Conservation (phyloP, 2,113 vertebrate genomes). For the Sinocyclocheilus grahami region DNA sequence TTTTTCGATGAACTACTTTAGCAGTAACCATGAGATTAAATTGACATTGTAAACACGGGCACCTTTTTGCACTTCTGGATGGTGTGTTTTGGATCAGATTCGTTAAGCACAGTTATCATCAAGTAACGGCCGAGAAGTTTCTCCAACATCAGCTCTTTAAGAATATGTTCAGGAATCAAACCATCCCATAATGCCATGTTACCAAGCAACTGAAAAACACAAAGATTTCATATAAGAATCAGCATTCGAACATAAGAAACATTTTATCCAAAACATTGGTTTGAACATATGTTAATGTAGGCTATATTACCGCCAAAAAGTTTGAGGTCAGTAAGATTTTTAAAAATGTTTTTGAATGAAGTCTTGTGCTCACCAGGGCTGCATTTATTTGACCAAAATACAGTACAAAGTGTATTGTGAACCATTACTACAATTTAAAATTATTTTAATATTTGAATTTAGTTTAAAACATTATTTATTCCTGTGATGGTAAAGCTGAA, state of each 20-base stretch:
- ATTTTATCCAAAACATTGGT: neutral
- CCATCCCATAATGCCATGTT: conserved; percentile 86
- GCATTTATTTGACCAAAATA: no score
- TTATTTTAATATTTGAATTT: no score
- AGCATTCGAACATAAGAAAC: neutral
- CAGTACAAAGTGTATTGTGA: no score
- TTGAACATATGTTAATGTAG: neutral
- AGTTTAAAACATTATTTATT: no score
- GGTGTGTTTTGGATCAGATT: conserved; percentile 60
- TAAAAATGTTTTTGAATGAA: no score
- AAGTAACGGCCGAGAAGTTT: conserved; percentile 90
- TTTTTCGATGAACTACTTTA: neutral
- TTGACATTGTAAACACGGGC: neutral
- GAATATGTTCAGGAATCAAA: conserved; percentile 76
- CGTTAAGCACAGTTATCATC: conserved; percentile 80
- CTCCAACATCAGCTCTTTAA: conserved; percentile 84
- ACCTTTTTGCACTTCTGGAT: conserved; percentile 82
- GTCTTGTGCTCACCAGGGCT: no score
- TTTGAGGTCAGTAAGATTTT: neutral
- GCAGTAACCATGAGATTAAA: neutral
- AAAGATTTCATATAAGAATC: conserved; percentile 24
- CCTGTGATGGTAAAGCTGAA: no score
- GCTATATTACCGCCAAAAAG: neutral
- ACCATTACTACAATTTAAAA: no score
- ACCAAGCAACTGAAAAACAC: conserved; percentile 77